A percentile compares a stretch with the other conserved stretches of the same genome.
These are phyloP conservation scores for Hyles vespertilio DNA, from an alignment of 1,140 invertebrate species.

Conservation along the genomic window DNA sequence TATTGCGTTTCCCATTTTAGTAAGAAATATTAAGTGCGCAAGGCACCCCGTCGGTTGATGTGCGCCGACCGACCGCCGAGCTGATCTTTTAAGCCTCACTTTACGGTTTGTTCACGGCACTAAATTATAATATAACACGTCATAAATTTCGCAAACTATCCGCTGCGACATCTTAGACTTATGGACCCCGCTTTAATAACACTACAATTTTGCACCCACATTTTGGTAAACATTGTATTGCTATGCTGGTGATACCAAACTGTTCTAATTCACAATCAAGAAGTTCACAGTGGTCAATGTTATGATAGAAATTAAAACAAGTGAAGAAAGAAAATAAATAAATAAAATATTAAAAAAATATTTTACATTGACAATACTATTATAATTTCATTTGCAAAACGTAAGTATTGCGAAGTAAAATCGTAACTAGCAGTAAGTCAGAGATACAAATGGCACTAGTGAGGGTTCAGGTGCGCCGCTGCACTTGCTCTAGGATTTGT, in stretches of 20 bases:
- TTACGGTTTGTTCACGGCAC: constrained; percentile 56
- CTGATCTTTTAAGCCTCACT: constrained; percentile 69
- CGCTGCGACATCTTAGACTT: constrained; percentile 50
- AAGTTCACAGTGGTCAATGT: no score
- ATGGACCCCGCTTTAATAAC: constrained; percentile 43
- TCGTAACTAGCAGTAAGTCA: no score
- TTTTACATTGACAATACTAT: no score
- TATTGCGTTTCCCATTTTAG: no score
- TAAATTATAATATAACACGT: constrained; percentile 74
- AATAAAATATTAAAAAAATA: no score
- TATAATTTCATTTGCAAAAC: no score
- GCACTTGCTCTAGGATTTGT: constrained; percentile 55
- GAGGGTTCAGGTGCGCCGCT: constrained; percentile 32
- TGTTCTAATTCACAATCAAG: no score
- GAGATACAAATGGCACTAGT: no score
- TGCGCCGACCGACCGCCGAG: constrained; percentile 5
- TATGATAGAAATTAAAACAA: no score
- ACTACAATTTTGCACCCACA: constrained; percentile 9
- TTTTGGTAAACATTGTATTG: neutral
- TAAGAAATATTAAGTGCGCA: constrained; percentile 2
- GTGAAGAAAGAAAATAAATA: no score
- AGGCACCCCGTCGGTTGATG: constrained; percentile 6
- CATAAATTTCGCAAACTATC: constrained; percentile 72
- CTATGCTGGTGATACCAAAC: no score
- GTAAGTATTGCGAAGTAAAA: no score